Base-by-base conservation (phyloP, 2,113 vertebrate genomes). In the Stercorarius parasiticus region DNA sequence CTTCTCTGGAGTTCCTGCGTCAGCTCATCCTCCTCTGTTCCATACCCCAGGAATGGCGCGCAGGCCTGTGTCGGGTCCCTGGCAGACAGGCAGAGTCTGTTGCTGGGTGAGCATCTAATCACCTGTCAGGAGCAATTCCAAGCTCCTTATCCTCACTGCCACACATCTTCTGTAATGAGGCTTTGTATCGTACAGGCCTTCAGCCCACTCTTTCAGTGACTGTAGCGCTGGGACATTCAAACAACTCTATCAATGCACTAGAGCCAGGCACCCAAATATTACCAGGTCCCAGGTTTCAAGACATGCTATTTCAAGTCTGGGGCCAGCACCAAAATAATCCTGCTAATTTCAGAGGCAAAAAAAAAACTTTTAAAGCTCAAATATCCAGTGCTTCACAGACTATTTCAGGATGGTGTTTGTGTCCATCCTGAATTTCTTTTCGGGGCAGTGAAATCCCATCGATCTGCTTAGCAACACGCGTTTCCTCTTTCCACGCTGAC, bases 321-420 rank as follows among this genome's bases (percentile, higher is more conserved):
- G 93, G 45, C 67, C 91, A 73, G 71, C 64, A 93, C 84, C 19
- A 94, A 95, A 96, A 95, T 93, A 95, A 82, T 65, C 58, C 27
- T 81, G 66, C 91, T 97, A 69, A 91, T 90, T 95, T 95, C 85
- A 79, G 78, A 91, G 27, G 36, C 13, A 3, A 45, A 80, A 94
- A 73, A 69, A 42, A 36, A 29, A 10, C 55, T 78, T 88, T 25
- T 49, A 82, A 82, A 95, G 61, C 65, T 95, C 66, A 88, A 88
- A 84, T 94, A 83, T 74, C 86, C 81, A 25, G 10, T 71, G 81
- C 79, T 69, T 92, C 45, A 58, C 40, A 59, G 69, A 82, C 65
- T 95, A 84, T 95, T 96, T 95, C 58, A 77, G 70, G 77, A 16
- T 22, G 21, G 23, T 81, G 86, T 80, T 84, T 88, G 34, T 66